Percentiles rank a stretch among this genome's conserved stretches.
Conservation (phyloP, 2,113 vertebrate genomes). For the Arvicanthis niloticus region DNA sequence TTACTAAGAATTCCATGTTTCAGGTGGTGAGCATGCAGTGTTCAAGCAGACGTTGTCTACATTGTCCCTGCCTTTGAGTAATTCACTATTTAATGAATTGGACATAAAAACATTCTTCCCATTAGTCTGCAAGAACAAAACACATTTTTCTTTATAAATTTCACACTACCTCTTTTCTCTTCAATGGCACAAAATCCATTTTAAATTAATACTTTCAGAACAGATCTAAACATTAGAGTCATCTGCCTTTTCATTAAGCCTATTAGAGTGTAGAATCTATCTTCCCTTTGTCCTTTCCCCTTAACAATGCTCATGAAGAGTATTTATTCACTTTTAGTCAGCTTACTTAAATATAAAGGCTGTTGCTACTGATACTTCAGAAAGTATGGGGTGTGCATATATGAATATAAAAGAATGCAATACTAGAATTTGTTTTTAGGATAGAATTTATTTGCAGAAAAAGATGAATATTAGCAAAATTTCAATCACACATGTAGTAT, state of each 20-base stretch:
- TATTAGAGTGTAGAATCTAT: not conserved
- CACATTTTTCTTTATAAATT: not conserved
- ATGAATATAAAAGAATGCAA: not conserved
- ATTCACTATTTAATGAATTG: not conserved
- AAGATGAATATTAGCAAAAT: not conserved
- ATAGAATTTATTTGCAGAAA: not conserved
- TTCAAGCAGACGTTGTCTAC: not conserved
- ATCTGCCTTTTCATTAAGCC: not conserved
- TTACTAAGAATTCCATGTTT: not conserved
- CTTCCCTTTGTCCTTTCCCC: not conserved
- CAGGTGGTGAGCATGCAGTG: not conserved
- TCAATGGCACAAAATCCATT: not conserved
- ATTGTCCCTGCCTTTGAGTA: not conserved
- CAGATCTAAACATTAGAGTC: not conserved
- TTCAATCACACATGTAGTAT: not conserved
- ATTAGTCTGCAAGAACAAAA: slow-evolving; percentile 27
- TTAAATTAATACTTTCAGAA: not conserved
- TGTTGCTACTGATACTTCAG: not conserved
- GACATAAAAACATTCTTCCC: not conserved
- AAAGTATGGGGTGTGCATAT: not conserved
- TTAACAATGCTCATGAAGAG: not conserved
- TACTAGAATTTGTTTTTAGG: not conserved
- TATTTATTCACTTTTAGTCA: slow-evolving; percentile 16
- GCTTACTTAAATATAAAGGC: slow-evolving; percentile 25
- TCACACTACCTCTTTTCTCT: not conserved